Evolutionary conservation across 2,797 vertebrate genomes (phyloP), one percentile per base, ranked within the genome.

Genomic region (Hyperoplus immaculatus): DNA sequence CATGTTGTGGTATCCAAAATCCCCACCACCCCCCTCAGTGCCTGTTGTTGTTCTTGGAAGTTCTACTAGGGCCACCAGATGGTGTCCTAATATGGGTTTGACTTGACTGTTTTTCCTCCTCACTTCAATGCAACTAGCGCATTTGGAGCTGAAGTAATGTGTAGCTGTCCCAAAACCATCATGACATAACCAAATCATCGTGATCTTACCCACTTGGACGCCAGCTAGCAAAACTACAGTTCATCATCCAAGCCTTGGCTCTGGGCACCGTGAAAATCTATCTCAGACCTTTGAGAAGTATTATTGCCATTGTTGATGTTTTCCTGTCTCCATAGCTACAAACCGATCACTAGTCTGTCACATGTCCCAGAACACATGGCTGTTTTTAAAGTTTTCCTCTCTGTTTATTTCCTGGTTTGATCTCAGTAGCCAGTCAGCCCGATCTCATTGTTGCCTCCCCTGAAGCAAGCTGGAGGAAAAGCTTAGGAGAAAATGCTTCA

Each of bases 31-130:
- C n/a, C 58, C 66, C 53, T 62, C 60, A n/a, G 78, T 85, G 69
- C 89, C 88, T 85, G 83, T 86, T 85, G 83, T 86, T 82, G 81
- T 90, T 91, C 83, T 72, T 84, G 80, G 87, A 90, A 74, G 73
- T 84, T 70, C 70, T 66, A 45, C 78, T 69, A 75, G 6, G n/a
- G 66, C 55, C 36, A 64, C 70, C 85, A 85, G 72, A 89, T 85
- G 83, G 77, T 85, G 65, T 85, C 83, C 83, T 87, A 84, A 89
- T 89, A 87, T 83, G 87, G 71, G 12, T 79, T 77, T 43, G n/a
- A 65, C 61, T 61, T 38, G 50, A 75, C 72, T 74, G 61, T 75
- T 75, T 46, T 78, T 65, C 55, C 56, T 42, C 45, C 69, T 81
- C 43, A 43, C 62, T 81, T 76, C 46, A 45, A 0, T 36, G 46